Evolutionary conservation across 2,888 invertebrate genomes (phyloP).

Genomic region (Pocota personata): DNA sequence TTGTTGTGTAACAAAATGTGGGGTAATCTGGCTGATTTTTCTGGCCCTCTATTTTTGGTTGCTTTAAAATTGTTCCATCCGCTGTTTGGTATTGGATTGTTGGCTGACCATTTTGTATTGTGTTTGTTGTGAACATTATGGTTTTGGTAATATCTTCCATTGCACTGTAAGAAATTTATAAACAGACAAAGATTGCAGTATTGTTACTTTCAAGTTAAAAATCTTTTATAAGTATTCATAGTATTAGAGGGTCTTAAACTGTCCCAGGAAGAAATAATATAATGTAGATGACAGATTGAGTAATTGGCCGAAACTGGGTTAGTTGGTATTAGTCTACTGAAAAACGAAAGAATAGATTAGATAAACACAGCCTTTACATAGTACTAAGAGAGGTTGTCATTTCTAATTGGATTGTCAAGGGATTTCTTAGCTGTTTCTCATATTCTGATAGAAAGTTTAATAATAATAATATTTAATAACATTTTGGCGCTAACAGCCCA

Average conservation of each 20-base stretch:
- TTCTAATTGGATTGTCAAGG: background rate
- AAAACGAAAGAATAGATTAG: background rate
- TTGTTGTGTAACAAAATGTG: conserved; percentile 87
- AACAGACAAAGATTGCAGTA: background rate
- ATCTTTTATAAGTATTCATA: background rate
- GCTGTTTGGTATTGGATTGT: conserved; percentile 88
- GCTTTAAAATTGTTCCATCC: conserved; percentile 86
- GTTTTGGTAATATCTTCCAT: conserved; percentile 82
- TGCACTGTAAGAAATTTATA: conserved; percentile 51
- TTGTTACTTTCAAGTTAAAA: background rate
- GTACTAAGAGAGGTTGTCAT: background rate
- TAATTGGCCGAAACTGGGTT: background rate
- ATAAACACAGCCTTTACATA: background rate
- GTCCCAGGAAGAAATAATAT: background rate
- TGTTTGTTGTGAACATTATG: conserved; percentile 86
- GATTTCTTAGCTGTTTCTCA: background rate
- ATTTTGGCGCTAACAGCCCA: too few species aligned
- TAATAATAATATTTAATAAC: too few species aligned
- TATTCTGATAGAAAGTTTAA: background rate
- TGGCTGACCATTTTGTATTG: conserved; percentile 86
- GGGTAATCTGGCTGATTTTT: conserved; percentile 86
- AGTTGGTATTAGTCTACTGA: background rate
- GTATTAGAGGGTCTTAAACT: background rate
- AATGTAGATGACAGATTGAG: background rate
- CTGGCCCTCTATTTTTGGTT: conserved; percentile 85